Evolutionary conservation across 2,888 invertebrate species (phyloP).

Genomic region (Hirtodrosophila trivittata): DNA sequence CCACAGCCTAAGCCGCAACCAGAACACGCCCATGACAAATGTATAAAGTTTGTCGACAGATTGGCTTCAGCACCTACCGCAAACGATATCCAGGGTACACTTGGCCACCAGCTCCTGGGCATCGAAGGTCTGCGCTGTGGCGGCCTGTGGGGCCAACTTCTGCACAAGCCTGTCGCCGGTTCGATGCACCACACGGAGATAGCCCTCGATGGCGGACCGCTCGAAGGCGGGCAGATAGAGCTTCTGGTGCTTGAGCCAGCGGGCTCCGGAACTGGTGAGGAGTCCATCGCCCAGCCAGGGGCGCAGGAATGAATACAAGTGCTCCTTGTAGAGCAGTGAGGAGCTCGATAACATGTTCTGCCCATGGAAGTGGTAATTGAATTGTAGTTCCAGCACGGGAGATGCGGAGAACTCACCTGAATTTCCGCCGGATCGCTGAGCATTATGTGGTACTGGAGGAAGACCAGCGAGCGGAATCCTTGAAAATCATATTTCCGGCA

Average conservation of each 20-base stretch:
- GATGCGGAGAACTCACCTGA: slow-evolving; percentile 61
- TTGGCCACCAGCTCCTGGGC: slow-evolving; percentile 84
- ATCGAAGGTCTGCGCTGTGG: slow-evolving; percentile 78
- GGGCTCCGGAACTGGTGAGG: slow-evolving; percentile 83
- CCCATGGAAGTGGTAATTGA: neutral
- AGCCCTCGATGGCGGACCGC: slow-evolving; percentile 69
- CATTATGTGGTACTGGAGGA: slow-evolving; percentile 75
- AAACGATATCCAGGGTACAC: slow-evolving; percentile 84
- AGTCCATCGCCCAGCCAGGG: slow-evolving; percentile 85
- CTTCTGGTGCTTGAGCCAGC: slow-evolving; percentile 85
- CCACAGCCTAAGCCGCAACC: slow-evolving; percentile 21
- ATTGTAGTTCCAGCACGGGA: neutral
- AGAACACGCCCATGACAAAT: slow-evolving; percentile 58
- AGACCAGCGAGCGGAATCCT: slow-evolving; percentile 70
- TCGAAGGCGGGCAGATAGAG: slow-evolving; percentile 85
- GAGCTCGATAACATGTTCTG: slow-evolving; percentile 82
- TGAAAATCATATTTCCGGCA: slow-evolving; percentile 78
- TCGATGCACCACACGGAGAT: slow-evolving; percentile 82
- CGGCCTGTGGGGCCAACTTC: slow-evolving; percentile 57
- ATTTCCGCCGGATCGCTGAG: slow-evolving; percentile 80
- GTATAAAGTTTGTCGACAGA: slow-evolving; percentile 52
- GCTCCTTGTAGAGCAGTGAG: slow-evolving; percentile 84
- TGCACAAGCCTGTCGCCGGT: slow-evolving; percentile 84
- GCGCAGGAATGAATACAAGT: slow-evolving; percentile 82
- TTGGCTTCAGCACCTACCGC: slow-evolving; percentile 67